Percentiles rank a stretch among this genome's conserved stretches.
phyloP scores from a whole-genome alignment of 2,797 vertebrate species.

The Acanthurus lineatus region DNA sequence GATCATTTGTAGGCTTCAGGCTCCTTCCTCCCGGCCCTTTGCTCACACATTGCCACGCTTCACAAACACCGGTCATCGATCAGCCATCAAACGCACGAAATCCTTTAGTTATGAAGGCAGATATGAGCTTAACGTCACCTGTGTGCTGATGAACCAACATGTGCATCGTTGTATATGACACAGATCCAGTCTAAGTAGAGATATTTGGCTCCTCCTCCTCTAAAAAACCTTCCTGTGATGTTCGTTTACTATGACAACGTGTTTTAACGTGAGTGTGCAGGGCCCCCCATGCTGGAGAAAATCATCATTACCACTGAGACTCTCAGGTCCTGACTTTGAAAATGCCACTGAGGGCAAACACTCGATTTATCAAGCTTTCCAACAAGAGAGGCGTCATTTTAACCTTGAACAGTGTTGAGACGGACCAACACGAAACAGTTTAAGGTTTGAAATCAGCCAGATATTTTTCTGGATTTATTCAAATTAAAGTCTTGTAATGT shows the following conservation, averaged over 20 bases:
- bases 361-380: conserved; percentile 47
- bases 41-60: too few species aligned
- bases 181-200: too few species aligned
- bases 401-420: conserved; percentile 42
- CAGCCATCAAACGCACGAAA: too few species aligned
- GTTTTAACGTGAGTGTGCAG: background rate
- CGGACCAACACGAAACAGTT: background rate
- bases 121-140: too few species aligned
- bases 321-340: conserved; percentile 47
- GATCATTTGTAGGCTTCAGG: too few species aligned
- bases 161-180: too few species aligned
- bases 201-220: background rate
- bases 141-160: too few species aligned
- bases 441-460: background rate
- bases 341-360: conserved; percentile 37
- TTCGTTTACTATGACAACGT: conserved; percentile 6
- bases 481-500: background rate
- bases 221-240: background rate
- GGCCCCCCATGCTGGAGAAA: conserved; percentile 38
- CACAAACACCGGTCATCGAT: too few species aligned
- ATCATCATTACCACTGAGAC: conserved; percentile 50
- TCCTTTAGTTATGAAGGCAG: too few species aligned
- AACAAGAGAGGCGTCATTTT: conserved; percentile 12
- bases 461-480: background rate
- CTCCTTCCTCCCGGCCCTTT: too few species aligned